Base-by-base conservation (phyloP, 2,888 invertebrate genomes). In the Eupeodes latifasciatus region DNA sequence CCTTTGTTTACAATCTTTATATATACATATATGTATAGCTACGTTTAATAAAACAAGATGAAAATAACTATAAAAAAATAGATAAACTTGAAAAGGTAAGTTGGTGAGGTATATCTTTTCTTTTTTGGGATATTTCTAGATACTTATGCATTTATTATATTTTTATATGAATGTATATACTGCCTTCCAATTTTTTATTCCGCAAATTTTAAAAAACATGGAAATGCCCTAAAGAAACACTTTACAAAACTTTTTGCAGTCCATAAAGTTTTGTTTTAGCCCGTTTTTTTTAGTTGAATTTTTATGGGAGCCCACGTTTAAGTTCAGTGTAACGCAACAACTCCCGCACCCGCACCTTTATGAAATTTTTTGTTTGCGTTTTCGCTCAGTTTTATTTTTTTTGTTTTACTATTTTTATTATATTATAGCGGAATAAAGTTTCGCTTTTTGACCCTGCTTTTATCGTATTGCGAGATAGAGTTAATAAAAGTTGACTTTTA, bases 221-320 rank as follows among this genome's bases (percentile, higher is more conserved):
- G 66, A 83, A 86, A 79, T 83, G 72, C 86, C 86, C 86, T 83
- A 80, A 79, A 80, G 86, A 59, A 87, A 80, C 64, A 86, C 82
- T 87, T 83, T 87, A 79, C 74, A 47, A 86, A 71, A 9, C 51
- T 86, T 86, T 82, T 76, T 59, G 75, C 83, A 87, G 83, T 66
- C 83, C 86, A 76, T 87, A 87, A 87, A 87, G 79, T 87, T 87
- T 87, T 87, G 79, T 87, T 87, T 87, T 83, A 83, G 72, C 83
- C 80, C 66, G 40, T 49, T 53, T 71, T 83, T n/a, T 66, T 59
- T 80, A 19, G 19, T 47, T 83, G 76, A 87, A 83, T 80, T 87
- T 87, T 87, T 87, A 87, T 87, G 53, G 5, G 34, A 34, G 12
- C 11, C 79, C 75, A 72, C 27, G 64, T 75, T 83, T 80, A n/a